Conservation (phyloP, 2,113 vertebrate species). For the Tympanuchus pallidicinctus region DNA sequence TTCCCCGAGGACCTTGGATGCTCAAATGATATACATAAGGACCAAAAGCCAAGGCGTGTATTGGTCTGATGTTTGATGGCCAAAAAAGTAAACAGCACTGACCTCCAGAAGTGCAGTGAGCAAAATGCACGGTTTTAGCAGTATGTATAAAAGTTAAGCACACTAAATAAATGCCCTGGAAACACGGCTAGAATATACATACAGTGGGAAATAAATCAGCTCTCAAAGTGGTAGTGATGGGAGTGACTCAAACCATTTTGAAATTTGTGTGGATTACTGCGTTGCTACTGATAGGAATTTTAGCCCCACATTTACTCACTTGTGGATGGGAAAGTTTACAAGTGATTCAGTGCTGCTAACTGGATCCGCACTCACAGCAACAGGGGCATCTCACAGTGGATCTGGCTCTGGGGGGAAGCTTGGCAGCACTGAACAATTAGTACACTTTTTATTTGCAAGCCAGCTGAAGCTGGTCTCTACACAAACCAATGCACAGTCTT, state of each 20-base stretch:
- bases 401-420: background rate
- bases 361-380: background rate
- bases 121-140: background rate
- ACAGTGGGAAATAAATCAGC: background rate
- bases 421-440: conserved; percentile 12
- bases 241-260: background rate
- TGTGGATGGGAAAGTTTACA: background rate
- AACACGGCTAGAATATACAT: background rate
- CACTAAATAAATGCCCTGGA: background rate
- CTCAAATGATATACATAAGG: background rate
- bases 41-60: background rate
- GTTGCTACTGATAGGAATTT: background rate
- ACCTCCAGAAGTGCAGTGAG: background rate
- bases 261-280: background rate
- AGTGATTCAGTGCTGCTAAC: background rate
- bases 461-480: background rate
- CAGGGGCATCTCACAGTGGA: background rate
- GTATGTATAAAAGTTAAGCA: background rate
- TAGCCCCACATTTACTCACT: background rate
- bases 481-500: background rate
- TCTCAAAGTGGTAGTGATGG: background rate
- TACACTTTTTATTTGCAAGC: background rate
- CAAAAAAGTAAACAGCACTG: background rate
- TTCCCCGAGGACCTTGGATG: background rate
- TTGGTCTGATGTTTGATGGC: background rate